phyloP scores from a whole-genome alignment of 2,113 vertebrate genomes.

The Alouatta palliata region DNA sequence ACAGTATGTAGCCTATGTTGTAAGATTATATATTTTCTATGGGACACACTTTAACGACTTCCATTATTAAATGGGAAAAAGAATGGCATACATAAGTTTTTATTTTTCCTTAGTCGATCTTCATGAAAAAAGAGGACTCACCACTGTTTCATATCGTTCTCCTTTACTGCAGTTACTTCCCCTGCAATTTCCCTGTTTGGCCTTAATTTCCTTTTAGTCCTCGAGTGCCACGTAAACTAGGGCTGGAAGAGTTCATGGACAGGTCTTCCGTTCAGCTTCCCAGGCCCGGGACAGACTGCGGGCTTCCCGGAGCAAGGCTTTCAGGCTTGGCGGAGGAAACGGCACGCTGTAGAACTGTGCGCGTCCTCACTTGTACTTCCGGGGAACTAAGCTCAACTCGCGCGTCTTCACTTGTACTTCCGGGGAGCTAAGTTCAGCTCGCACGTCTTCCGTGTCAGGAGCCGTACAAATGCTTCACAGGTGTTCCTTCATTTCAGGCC shows the following conservation, averaged over 20 bases:
- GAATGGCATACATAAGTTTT: neutral
- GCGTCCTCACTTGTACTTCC: neutral
- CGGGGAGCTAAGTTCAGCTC: no score
- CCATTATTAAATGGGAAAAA: neutral
- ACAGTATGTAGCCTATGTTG: neutral
- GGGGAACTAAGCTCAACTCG: no score
- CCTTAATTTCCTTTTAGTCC: constrained; percentile 24
- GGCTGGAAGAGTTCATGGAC: neutral
- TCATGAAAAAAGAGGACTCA: neutral
- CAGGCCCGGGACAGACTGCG: neutral
- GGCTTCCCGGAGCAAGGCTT: neutral
- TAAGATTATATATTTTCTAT: neutral
- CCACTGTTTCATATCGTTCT: neutral
- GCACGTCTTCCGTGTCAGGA: accelerated
- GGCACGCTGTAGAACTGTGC: neutral
- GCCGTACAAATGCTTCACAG: accelerated
- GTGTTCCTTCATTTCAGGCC: neutral
- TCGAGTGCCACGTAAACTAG: neutral
- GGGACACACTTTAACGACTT: neutral
- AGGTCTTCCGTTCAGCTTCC: neutral
- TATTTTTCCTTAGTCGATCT: neutral
- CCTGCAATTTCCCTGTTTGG: neutral
- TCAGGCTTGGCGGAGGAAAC: neutral
- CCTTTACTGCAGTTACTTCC: neutral
- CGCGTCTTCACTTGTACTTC: neutral